Percentiles rank a stretch among this genome's conserved stretches.
Conservation (phyloP, 1,140 invertebrate species). For the Drosophila erecta region DNA sequence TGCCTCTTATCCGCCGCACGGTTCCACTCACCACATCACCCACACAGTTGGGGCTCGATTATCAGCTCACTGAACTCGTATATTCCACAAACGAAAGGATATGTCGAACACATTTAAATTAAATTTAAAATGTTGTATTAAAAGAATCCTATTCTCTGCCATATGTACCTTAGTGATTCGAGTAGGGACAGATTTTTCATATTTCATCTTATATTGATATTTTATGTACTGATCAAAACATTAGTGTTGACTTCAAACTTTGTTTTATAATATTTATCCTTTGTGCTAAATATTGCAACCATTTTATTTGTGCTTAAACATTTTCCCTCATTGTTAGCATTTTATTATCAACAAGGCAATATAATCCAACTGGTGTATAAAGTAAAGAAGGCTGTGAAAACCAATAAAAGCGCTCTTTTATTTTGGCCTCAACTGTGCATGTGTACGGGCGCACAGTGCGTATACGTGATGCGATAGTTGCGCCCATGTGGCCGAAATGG, state of each 20-base stretch:
- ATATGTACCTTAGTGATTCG: too few species aligned
- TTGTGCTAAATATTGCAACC: too few species aligned
- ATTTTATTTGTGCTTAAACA: too few species aligned
- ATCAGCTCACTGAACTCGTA: not conserved
- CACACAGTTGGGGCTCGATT: not conserved
- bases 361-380: not conserved
- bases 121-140: too few species aligned
- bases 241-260: too few species aligned
- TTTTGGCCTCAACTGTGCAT: not conserved
- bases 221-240: too few species aligned
- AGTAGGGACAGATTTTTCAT: too few species aligned
- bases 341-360: not conserved
- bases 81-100: too few species aligned
- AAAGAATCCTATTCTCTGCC: too few species aligned
- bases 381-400: not conserved
- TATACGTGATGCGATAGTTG: conserved; percentile 29
- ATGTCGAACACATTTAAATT: too few species aligned
- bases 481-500: conserved; percentile 17
- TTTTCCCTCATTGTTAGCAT: not conserved
- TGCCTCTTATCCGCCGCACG: conserved; percentile 16
- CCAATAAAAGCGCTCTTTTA: not conserved
- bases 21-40: conserved; percentile 2
- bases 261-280: too few species aligned
- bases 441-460: conserved; percentile 4
- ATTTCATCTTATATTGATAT: too few species aligned